A percentile compares a stretch with the other conserved stretches of the same genome.
Conservation (phyloP, 92 coral and sea anemone genomes). For the Phymanthus crucifer region DNA sequence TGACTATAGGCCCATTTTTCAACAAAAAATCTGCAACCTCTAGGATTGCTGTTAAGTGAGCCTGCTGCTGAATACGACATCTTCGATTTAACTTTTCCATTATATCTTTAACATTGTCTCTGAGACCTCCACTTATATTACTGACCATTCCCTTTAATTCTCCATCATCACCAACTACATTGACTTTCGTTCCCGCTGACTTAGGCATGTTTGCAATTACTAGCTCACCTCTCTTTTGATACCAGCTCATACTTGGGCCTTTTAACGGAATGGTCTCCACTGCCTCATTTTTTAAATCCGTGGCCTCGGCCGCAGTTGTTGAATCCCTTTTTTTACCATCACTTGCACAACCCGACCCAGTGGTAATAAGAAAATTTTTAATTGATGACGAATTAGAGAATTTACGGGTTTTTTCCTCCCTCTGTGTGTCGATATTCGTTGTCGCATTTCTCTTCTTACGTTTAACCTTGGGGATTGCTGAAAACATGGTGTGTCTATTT, state of each 20-base stretch:
- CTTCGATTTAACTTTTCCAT: conserved; percentile 26
- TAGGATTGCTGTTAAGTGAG: conserved; percentile 31
- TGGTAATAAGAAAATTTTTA: too few relatives aligned
- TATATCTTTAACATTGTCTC: conserved; percentile 27
- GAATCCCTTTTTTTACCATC: too few relatives aligned
- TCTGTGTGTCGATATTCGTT: too few relatives aligned
- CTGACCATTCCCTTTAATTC: conserved; percentile 30
- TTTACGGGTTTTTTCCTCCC: too few relatives aligned
- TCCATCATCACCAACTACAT: conserved; percentile 13
- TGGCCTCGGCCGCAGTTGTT: too few relatives aligned
- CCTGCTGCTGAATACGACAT: conserved; percentile 41
- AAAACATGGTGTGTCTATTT: too few relatives aligned
- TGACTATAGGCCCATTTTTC: conserved; percentile 41
- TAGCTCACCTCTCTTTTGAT: conserved; percentile 29
- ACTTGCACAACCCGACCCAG: too few relatives aligned
- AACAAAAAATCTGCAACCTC: conserved; percentile 40
- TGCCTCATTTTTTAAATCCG: too few relatives aligned
- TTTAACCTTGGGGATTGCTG: too few relatives aligned
- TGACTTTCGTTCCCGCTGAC: neutral
- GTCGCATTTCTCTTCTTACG: too few relatives aligned
- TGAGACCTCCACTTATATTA: conserved; percentile 27
- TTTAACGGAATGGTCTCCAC: conserved; percentile 16
- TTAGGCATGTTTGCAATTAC: conserved; percentile 29
- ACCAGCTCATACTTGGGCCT: conserved; percentile 45
- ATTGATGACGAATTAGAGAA: too few relatives aligned